phyloP scores from a whole-genome alignment of 2,113 vertebrate species.

The Gulo gulo region DNA sequence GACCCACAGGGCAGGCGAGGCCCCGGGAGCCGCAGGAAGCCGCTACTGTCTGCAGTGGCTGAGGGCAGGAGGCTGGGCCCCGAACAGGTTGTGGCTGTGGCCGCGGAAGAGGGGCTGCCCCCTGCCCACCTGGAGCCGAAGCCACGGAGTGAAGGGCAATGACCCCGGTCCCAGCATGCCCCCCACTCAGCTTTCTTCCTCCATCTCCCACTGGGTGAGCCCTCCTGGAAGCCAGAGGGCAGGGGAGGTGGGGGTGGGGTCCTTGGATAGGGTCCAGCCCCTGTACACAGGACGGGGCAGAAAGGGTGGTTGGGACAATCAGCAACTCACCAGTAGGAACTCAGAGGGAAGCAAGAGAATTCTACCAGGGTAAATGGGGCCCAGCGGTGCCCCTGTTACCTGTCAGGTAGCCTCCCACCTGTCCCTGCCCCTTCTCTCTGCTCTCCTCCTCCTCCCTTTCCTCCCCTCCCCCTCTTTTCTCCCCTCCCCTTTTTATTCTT shows the following conservation, averaged over 20 bases:
- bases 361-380: not conserved
- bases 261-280: not conserved
- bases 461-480: no score
- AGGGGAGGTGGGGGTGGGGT: not conserved
- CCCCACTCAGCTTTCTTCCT: not conserved
- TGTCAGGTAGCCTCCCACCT: not conserved
- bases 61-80: not conserved
- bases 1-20: not conserved
- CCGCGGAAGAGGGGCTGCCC: not conserved
- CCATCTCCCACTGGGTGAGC: not conserved
- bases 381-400: not conserved
- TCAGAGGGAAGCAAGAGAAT: not conserved
- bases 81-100: no score
- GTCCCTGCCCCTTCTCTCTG: not conserved
- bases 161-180: not conserved
- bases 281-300: not conserved
- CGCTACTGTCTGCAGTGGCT: not conserved
- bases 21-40: not conserved
- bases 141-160: not conserved
- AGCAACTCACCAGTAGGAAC: not conserved
- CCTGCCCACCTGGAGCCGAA: not conserved
- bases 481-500: no score
- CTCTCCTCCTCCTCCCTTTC: no score
- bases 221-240: not conserved
- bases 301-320: not conserved